A percentile compares a stretch with the other conserved stretches of the same genome.
phyloP scores from a whole-genome alignment of 35 echinoderm and acorn worm genomes.

The Eucidaris tribuloides region DNA sequence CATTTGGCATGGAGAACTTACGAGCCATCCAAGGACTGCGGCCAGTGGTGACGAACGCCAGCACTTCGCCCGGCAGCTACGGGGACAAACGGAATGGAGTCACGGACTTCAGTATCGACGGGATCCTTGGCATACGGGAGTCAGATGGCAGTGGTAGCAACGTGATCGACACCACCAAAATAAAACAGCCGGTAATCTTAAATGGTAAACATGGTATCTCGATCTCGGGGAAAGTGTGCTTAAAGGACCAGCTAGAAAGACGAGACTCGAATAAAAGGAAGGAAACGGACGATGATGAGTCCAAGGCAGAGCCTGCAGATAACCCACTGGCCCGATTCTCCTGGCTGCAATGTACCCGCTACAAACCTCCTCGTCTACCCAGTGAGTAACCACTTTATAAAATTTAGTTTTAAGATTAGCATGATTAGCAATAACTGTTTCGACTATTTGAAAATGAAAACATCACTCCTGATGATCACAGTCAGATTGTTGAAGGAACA shows the following conservation, averaged over 20 bases:
- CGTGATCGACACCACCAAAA: background rate
- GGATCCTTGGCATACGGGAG: slow-evolving; percentile 35
- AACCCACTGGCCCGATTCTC: slow-evolving; percentile 92
- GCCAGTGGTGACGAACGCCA: background rate
- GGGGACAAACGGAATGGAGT: slow-evolving; percentile 30
- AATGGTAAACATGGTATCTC: background rate
- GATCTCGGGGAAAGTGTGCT: background rate
- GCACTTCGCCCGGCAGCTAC: background rate
- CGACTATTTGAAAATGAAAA: too few relatives aligned
- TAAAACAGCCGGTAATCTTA: background rate
- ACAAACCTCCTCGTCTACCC: slow-evolving; percentile 94
- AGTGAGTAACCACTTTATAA: slow-evolving; percentile 80
- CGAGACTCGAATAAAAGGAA: background rate
- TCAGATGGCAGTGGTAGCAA: background rate
- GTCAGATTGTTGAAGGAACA: too few relatives aligned
- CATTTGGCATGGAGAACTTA: slow-evolving; percentile 25
- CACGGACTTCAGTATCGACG: slow-evolving; percentile 58
- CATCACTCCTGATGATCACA: too few relatives aligned
- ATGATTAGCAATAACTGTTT: too few relatives aligned
- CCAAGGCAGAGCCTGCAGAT: slow-evolving; percentile 24
- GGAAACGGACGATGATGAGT: background rate
- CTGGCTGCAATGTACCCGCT: slow-evolving; percentile 95
- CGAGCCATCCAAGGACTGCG: background rate
- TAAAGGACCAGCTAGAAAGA: background rate
- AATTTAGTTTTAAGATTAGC: too few relatives aligned